Base-by-base conservation (phyloP, 1,140 invertebrate species). In the Coboldia fuscipes region DNA sequence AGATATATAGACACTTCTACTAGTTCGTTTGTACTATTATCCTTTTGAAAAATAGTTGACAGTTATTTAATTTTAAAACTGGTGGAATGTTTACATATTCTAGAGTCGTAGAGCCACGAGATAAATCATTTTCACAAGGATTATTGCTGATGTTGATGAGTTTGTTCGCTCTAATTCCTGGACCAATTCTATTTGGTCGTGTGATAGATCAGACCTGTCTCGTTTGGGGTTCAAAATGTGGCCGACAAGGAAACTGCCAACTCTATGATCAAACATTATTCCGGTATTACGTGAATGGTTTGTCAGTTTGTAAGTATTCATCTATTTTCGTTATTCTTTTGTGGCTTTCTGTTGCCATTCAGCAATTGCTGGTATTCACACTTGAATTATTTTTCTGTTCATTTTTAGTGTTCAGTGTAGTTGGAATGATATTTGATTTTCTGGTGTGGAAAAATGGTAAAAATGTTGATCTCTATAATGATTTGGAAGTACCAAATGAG, bases 91-190 rank as follows among this genome's bases (percentile, higher is more conserved):
- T 37, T 29, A 12, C n/a, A n/a, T 37, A 20, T 48, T 65, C 50
- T 43, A 64, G 66, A 35, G 61, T 67, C 39, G 70, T 75, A 0
- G 55, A 62, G 2, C 53, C 54, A 3, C 57, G 59, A 34, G 71
- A 75, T 30, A 75, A 75, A 42, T 65, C 67, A 5, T 63, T 75
- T 35, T 66, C 70, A 2, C 69, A 72, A 42, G 71, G 72, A 6
- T 45, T 75, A 20, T 56, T 60, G 0, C 49, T 74, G 2, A 63
- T 72, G 51, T 49, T 69, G 35, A 49, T 72, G n/a, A 70, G 68
- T 8, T 42, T 75, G n/a, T 63, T 72, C 35, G 70, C 68, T 3
- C 47, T 72, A 8, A 70, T 74, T 37, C 72, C 72, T 7, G 67
- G 66, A 9, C 72, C 72, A 2, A 74, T 75, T 37, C 54, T 74